These are phyloP conservation scores for Plagiodera versicolora DNA, from an alignment of 2,888 invertebrate species.

Conservation along the genomic window DNA sequence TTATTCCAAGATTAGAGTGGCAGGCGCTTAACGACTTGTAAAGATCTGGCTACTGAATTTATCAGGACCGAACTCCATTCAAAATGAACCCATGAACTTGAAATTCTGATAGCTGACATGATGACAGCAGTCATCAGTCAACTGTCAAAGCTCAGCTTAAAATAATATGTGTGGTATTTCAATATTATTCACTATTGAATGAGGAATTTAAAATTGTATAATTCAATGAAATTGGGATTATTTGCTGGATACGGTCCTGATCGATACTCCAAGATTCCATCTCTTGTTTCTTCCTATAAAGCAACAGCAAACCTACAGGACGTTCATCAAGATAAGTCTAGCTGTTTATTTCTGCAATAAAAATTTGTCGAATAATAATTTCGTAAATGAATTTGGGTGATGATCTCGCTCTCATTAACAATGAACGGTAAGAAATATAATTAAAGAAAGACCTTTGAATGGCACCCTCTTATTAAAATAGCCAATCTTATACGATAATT, in stretches of 20 bases:
- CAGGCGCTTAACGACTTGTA: slow-evolving; percentile 24
- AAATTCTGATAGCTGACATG: too few species aligned
- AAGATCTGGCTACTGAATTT: slow-evolving; percentile 28
- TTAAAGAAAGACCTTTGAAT: too few species aligned
- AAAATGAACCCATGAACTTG: too few species aligned
- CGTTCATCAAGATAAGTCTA: slow-evolving; percentile 32
- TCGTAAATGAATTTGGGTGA: slow-evolving; percentile 32
- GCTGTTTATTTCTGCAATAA: slow-evolving; percentile 32
- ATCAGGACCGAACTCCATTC: slow-evolving; percentile 13
- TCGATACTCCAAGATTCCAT: not conserved
- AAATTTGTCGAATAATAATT: slow-evolving; percentile 40
- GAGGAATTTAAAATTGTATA: too few species aligned
- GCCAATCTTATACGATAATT: too few species aligned
- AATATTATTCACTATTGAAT: too few species aligned
- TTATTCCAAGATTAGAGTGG: slow-evolving; percentile 28
- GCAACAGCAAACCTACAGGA: slow-evolving; percentile 7
- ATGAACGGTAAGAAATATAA: too few species aligned
- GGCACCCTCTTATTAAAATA: too few species aligned
- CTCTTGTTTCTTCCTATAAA: not conserved
- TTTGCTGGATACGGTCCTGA: slow-evolving; percentile 10
- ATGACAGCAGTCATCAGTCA: too few species aligned
- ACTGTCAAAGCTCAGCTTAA: too few species aligned
- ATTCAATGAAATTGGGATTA: not conserved
- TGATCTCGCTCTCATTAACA: too few species aligned
- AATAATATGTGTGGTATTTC: too few species aligned